These are phyloP conservation scores for Antheraea assamensis DNA, from an alignment of 2,888 invertebrate genomes.

Conservation along the genomic window DNA sequence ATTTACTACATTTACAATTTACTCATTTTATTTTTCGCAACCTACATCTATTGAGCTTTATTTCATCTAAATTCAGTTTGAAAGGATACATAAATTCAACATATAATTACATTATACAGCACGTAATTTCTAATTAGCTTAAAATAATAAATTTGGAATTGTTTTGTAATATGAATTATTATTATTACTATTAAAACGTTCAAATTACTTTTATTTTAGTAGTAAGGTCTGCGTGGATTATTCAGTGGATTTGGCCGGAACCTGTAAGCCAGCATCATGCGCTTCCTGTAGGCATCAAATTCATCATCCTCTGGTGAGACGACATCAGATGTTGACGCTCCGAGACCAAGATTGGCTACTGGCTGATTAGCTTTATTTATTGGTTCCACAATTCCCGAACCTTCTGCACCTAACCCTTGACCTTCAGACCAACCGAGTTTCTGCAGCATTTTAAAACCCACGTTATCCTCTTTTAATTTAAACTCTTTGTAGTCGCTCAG, in stretches of 20 bases:
- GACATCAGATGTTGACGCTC: slow-evolving; percentile 87
- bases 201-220: slow-evolving; percentile 71
- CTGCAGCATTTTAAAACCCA: slow-evolving; percentile 98
- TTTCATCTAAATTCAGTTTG: no score
- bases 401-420: slow-evolving; percentile 94
- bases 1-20: no score
- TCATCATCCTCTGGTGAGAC: slow-evolving; percentile 94
- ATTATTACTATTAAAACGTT: neutral
- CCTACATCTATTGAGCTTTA: no score
- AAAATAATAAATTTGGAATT: neutral
- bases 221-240: slow-evolving; percentile 93
- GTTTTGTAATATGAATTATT: neutral
- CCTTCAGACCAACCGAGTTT: slow-evolving; percentile 98
- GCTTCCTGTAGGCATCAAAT: slow-evolving; percentile 97
- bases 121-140: neutral
- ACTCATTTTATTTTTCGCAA: no score
- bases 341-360: slow-evolving; percentile 90
- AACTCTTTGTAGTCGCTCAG: slow-evolving; percentile 97
- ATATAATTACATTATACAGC: neutral
- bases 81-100: no score
- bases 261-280: slow-evolving; percentile 99
- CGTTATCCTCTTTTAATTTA: slow-evolving; percentile 96
- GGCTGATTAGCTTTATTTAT: slow-evolving; percentile 92
- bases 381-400: slow-evolving; percentile 94
- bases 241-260: slow-evolving; percentile 98